These are phyloP conservation scores for Periophthalmus magnuspinnatus DNA, from an alignment of 2,797 vertebrate species.

Conservation along the genomic window DNA sequence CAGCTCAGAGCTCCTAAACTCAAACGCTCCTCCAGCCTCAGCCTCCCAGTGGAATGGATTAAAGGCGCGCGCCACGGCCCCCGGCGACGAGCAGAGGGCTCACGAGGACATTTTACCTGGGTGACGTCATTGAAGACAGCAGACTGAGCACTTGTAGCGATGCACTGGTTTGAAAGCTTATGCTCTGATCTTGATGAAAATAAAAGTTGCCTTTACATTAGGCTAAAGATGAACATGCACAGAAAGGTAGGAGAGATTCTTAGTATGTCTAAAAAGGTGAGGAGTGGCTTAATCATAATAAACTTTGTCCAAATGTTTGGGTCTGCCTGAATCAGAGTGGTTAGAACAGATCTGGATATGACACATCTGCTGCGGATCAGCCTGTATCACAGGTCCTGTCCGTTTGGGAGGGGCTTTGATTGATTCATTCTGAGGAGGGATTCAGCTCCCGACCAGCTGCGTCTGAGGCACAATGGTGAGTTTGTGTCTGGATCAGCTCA, in stretches of 20 bases:
- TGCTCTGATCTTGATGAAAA: no score
- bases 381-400: conserved; percentile 48
- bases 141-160: no score
- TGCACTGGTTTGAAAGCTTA: no score
- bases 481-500: conserved; percentile 61
- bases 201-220: no score
- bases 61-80: no score
- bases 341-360: conserved; percentile 37
- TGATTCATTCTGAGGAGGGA: conserved; percentile 63
- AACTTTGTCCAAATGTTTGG: background rate
- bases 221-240: no score
- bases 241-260: no score
- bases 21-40: no score
- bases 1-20: conserved; percentile 40
- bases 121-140: no score
- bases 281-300: background rate
- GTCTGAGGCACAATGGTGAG: conserved; percentile 67
- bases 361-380: conserved; percentile 65
- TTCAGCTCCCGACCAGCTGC: conserved; percentile 72
- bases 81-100: no score
- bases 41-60: no score
- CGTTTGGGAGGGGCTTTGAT: conserved; percentile 57
- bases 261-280: background rate
- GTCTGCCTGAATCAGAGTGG: conserved; percentile 23
- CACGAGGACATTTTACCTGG: background rate